Evolutionary conservation across 2,797 vertebrate genomes (phyloP), one percentile per base, ranked within the genome.

Genomic region (Tauraco hartlaubi): DNA sequence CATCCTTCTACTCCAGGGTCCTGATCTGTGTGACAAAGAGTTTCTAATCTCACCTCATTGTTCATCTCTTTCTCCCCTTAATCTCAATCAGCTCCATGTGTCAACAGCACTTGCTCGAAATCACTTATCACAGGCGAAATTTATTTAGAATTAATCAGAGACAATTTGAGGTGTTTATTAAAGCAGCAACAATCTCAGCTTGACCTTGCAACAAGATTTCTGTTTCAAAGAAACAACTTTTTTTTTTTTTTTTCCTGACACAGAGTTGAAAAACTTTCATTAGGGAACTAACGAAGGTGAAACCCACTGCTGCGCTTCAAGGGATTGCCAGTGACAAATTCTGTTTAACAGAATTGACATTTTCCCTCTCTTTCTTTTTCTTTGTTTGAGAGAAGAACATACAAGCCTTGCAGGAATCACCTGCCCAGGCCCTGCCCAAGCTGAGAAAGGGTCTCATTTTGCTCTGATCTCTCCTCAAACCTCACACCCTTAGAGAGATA

Each of bases 81-180:
- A 97, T 97, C 96, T 97, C 92, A 62, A 73, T 88, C 93, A 92
- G 64, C 80, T 95, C 92, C 4, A 4, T 31, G 46, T 93, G 91
- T 97, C 97, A 97, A 68, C 92, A 87, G 76, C 84, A 69, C 92
- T 98, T 85, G 87, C 87, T 76, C 2, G 1, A 94, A 96, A 97
- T 94, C 96, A 94, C 95, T 95, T 95, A 87, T 96, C 94, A 63
- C 71, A 26, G 23, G 43, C 2, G 0, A 43, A 63, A 95, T 96
- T 92, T 95, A 88, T 93, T 96, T 94, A 66, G 96, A 95, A 96
- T 95, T 97, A 97, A 97, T 97, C 93, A 93, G 92, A 82, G 84
- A 64, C 77, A 58, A 96, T 92, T 91, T 82, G 87, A 96, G 93
- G 71, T 92, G 89, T 96, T 97, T 96, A 95, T 92, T 90, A 95